A percentile compares a stretch with the other conserved stretches of the same genome.
Evolutionary conservation across 2,113 vertebrate species (phyloP).

Genomic region (Brevimyrus niger): DNA sequence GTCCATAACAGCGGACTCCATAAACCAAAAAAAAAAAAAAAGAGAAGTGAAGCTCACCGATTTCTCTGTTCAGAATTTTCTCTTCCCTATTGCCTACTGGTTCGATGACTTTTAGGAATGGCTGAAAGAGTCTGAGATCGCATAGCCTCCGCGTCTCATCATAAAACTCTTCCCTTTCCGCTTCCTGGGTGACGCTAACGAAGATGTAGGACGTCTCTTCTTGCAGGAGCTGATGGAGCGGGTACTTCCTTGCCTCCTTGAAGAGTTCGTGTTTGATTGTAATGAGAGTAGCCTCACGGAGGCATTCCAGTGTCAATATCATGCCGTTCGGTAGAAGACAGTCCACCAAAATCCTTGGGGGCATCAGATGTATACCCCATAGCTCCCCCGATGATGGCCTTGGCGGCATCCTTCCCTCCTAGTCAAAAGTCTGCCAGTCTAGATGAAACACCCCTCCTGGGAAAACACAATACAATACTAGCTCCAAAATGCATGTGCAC

Average conservation of each 20-base stretch:
- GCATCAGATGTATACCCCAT: constrained; percentile 99
- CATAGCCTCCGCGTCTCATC: constrained; percentile 93
- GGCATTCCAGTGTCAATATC: constrained; percentile 95
- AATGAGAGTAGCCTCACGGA: constrained; percentile 90
- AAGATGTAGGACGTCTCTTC: constrained; percentile 98
- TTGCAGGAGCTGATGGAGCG: constrained; percentile 89
- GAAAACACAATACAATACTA: neutral
- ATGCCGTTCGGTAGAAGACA: constrained; percentile 95
- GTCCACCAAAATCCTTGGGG: constrained; percentile 92
- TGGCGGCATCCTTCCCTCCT: constrained; percentile 77
- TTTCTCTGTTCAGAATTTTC: constrained; percentile 97
- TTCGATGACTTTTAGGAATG: constrained; percentile 95
- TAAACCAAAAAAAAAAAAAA: neutral
- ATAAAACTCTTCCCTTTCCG: constrained; percentile 95
- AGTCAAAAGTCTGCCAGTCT: neutral
- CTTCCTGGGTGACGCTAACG: constrained; percentile 96
- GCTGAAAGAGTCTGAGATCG: constrained; percentile 91
- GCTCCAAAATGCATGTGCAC: neutral
- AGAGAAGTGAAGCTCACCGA: constrained; percentile 63
- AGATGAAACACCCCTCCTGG: neutral
- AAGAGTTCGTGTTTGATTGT: constrained; percentile 97
- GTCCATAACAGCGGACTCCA: neutral
- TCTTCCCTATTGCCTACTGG: constrained; percentile 96
- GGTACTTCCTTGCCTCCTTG: constrained; percentile 90
- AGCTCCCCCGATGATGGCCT: constrained; percentile 94